Percentiles rank a stretch among this genome's conserved stretches.
These are phyloP conservation scores for Myotis yumanensis DNA, from an alignment of 2,113 vertebrate genomes.

Conservation along the genomic window DNA sequence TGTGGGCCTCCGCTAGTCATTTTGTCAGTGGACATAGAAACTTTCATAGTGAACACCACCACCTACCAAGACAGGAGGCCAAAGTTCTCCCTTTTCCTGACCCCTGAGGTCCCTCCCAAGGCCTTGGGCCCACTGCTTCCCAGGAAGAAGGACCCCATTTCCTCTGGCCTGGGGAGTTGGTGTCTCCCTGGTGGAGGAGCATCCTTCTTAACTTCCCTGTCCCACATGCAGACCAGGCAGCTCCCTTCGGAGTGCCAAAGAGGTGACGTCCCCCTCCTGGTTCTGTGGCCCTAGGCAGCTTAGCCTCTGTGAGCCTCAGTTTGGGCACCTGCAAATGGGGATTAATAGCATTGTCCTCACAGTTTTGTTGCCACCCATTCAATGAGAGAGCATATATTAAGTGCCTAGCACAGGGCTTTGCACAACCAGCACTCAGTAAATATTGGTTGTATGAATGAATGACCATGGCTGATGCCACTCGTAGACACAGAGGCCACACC, in stretches of 20 bases:
- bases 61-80: neutral
- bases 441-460: neutral
- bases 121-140: neutral
- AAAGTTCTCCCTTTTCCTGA: neutral
- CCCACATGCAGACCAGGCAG: neutral
- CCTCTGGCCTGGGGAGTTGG: neutral
- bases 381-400: neutral
- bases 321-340: neutral
- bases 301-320: neutral
- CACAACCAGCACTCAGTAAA: neutral
- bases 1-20: neutral
- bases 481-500: neutral
- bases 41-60: neutral
- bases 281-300: neutral
- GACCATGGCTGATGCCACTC: neutral
- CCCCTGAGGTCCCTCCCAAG: neutral
- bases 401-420: neutral
- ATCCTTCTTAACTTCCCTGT: neutral
- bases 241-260: neutral
- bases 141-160: neutral
- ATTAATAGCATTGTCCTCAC: neutral
- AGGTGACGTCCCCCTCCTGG: neutral
- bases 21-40: conserved; percentile 39
- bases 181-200: neutral
- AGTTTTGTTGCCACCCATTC: neutral